A percentile compares a stretch with the other conserved stretches of the same genome.
These are phyloP conservation scores for Heliangelus exortis DNA, from an alignment of 2,797 vertebrate genomes.

Conservation along the genomic window DNA sequence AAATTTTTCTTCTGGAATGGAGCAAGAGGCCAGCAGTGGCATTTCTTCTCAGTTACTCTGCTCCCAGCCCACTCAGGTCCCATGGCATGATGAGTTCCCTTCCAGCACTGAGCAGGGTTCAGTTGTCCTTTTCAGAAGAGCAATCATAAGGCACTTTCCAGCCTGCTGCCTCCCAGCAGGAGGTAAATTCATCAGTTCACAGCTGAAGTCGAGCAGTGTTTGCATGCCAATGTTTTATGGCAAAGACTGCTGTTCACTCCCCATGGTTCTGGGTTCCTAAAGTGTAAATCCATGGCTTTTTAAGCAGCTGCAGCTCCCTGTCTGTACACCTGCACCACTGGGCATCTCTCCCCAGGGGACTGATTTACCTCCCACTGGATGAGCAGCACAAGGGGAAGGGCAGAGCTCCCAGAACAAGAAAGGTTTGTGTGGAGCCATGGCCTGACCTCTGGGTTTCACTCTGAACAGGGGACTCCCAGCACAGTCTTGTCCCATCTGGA, in stretches of 20 bases:
- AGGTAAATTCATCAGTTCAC: conserved; percentile 13
- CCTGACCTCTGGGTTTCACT: neutral
- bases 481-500: neutral
- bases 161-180: conserved; percentile 20
- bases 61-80: neutral
- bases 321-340: conserved; percentile 35
- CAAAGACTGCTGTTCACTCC: neutral
- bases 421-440: neutral
- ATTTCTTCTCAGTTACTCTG: neutral
- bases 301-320: conserved; percentile 33
- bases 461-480: neutral
- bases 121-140: neutral
- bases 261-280: neutral
- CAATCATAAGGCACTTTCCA: conserved; percentile 15
- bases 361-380: neutral
- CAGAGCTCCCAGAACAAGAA: neutral
- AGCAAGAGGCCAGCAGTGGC: neutral
- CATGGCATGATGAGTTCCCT: neutral
- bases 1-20: neutral
- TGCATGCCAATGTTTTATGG: neutral
- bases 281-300: neutral
- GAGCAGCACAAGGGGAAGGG: neutral
- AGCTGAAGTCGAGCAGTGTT: neutral
- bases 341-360: neutral
- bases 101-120: neutral